phyloP scores from a whole-genome alignment of 1,140 invertebrate species.

The Temnothorax curvispinosus region DNA sequence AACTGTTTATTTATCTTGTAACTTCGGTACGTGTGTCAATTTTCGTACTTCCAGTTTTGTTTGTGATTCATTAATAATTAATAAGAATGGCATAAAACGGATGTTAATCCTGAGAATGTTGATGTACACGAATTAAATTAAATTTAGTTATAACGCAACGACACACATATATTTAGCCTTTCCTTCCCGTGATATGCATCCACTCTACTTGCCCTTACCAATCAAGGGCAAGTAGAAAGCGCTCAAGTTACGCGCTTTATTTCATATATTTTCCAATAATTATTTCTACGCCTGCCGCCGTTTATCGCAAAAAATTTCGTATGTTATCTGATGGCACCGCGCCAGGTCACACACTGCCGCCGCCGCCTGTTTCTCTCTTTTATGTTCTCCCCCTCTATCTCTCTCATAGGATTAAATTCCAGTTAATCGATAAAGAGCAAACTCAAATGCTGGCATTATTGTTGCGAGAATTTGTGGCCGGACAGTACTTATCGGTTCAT shows the following conservation, averaged over 20 bases:
- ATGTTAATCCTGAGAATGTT: background rate
- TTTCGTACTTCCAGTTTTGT: background rate
- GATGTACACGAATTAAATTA: background rate
- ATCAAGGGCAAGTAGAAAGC: background rate
- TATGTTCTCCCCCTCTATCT: background rate
- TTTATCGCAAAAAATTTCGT: slow-evolving; percentile 30
- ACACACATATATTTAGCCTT: background rate
- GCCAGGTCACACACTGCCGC: slow-evolving; percentile 27
- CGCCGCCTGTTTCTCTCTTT: background rate
- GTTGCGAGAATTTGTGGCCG: slow-evolving; percentile 39
- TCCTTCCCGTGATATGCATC: background rate
- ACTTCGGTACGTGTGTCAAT: background rate
- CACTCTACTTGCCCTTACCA: background rate
- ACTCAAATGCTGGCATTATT: slow-evolving; percentile 33
- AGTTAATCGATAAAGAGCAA: slow-evolving; percentile 46
- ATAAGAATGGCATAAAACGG: background rate
- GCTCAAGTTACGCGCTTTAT: background rate
- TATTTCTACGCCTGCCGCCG: slow-evolving; percentile 13
- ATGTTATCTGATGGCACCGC: slow-evolving; percentile 44
- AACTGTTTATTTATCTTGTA: slow-evolving; percentile 9
- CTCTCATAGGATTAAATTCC: slow-evolving; percentile 19
- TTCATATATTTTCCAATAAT: slow-evolving; percentile 41
- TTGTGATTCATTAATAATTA: background rate
- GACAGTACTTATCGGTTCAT: slow-evolving; percentile 42
- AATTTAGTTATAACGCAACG: background rate